Evolutionary conservation across 2,113 vertebrate genomes (phyloP), one percentile per base, ranked within the genome.

Genomic region (Lophius piscatorius): DNA sequence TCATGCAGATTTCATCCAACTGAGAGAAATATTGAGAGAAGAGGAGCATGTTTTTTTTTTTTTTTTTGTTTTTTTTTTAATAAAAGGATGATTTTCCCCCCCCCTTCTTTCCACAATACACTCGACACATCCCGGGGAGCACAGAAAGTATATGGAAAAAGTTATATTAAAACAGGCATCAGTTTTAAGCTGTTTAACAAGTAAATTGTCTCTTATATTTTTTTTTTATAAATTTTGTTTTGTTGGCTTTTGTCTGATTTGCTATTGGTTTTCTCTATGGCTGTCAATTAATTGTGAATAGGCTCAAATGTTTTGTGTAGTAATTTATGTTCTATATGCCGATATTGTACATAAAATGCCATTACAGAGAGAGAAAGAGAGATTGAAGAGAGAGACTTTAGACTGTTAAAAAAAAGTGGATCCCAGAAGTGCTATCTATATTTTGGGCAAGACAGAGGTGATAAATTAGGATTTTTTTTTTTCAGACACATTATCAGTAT

Each of bases 291-390:
- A 85, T 90, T 91, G 89, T 91, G 89, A 91, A 91, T 89, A 91
- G 87, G 78, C 84, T 72, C 51, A 83, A 68, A 49, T 34, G 52
- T 61, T 79, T 81, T 87, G 89, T 92, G 90, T 90, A 88, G 89
- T 93, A 88, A 92, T 91, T 93, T 93, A 92, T 93, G 92, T 93
- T 91, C 87, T 88, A 89, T 91, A 91, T 89, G 90, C 84, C 77
- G 60, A 90, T 92, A 90, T 91, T 93, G 92, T 93, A 92, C 87
- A 93, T 92, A 93, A 81, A 89, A 87, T 85, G 87, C 90, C 84
- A 82, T 88, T 86, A 89, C 79, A 80, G 70, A 76, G 62, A 83
- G 56, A 71, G 42, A 78, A 41, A 83, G 74, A 70, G 70, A 87
- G 81, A 81, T 79, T 67, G 52, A 68, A 74, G 67, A 83, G 67